Base-by-base conservation (phyloP, 2,888 invertebrate genomes). In the Dorcus hopei region DNA sequence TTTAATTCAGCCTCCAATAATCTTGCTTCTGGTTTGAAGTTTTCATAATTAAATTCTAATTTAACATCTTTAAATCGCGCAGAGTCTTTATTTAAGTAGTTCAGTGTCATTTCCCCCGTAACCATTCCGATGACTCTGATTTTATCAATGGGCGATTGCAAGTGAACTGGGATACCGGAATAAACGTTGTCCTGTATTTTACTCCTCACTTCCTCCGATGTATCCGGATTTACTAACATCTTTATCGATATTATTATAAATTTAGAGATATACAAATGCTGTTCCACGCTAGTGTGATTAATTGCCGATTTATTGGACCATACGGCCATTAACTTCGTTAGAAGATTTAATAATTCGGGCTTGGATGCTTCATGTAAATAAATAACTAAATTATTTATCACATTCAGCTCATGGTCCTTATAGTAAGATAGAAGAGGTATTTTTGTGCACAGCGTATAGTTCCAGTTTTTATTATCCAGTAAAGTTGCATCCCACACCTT, bases 81-180 rank as follows among this genome's bases (percentile, higher is more conserved):
- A 8, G 70, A 77, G 2, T 70, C 77, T 61, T 58, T 74, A 64
- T 76, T 80, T 65, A 77, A 77, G 59, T 73, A 80, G 66, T 84
- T 84, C 3, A 86, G 75, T 3, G 88, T 70, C 3, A 88, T 78
- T 71, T 91, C 91, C 0, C 87, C 85, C 0, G 87, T 85, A 26
- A 87, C 83, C 90, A 92, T 92, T 0, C 93, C 93, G 5, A 89
- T 79, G 38, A 82, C 82, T 59, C 90, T 78, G 9, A 89, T 80
- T 43, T 83, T 80, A 33, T 80, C 77, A 33, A 86, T 80, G 0
- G 87, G 76, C 0, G 85, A 84, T 68, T 89, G 86, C 52, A 93
- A 77, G 77, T 93, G 90, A 59, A 83, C 80, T 0, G 86, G 83
- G 67, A 91, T 83, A 0, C 90, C 91, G 33, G 81, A 78, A 64